Percentiles rank a stretch among this genome's conserved stretches.
Evolutionary conservation across 2,797 vertebrate genomes (phyloP).

Genomic region (Sparus aurata): DNA sequence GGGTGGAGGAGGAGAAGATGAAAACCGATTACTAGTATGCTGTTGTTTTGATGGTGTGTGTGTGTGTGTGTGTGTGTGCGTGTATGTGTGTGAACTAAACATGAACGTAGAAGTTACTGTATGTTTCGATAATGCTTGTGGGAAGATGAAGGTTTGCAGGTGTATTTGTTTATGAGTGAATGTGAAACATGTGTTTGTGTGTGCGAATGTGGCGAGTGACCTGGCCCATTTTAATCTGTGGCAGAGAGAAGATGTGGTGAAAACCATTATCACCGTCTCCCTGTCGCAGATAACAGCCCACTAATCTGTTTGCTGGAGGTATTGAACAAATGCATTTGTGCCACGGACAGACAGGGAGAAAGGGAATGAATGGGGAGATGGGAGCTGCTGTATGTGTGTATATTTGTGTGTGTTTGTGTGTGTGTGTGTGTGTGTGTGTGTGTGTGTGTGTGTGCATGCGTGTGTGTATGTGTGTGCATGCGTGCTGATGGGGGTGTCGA

Average conservation of each 20-base stretch:
- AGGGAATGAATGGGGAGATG: slow-evolving; percentile 49
- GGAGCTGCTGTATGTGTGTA: slow-evolving; percentile 26
- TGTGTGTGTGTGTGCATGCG: slow-evolving; percentile 1
- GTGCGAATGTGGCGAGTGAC: slow-evolving; percentile 72
- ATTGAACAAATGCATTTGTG: slow-evolving; percentile 94
- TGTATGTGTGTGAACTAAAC: not conserved
- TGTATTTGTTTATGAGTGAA: slow-evolving; percentile 36
- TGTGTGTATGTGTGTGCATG: slow-evolving; percentile 1
- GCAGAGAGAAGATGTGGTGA: slow-evolving; percentile 94
- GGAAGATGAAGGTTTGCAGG: not conserved
- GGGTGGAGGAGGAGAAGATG: slow-evolving; percentile 66
- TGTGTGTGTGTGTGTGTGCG: slow-evolving; percentile 12
- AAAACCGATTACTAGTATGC: slow-evolving; percentile 87
- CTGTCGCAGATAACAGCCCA: slow-evolving; percentile 92
- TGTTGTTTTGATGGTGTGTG: slow-evolving; percentile 52
- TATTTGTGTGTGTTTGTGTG: slow-evolving; percentile 15
- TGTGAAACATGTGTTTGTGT: slow-evolving; percentile 38
- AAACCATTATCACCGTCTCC: slow-evolving; percentile 96
- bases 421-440: not conserved
- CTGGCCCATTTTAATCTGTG: slow-evolving; percentile 94
- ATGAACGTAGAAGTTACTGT: slow-evolving; percentile 20
- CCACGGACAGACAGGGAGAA: slow-evolving; percentile 74
- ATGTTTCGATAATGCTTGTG: not conserved
- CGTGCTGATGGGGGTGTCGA: slow-evolving; percentile 1
- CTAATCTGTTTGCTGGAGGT: slow-evolving; percentile 97